Evolutionary conservation across 1,140 invertebrate species (phyloP), one percentile per base, ranked within the genome.

Genomic region (Drosophila sp.): DNA sequence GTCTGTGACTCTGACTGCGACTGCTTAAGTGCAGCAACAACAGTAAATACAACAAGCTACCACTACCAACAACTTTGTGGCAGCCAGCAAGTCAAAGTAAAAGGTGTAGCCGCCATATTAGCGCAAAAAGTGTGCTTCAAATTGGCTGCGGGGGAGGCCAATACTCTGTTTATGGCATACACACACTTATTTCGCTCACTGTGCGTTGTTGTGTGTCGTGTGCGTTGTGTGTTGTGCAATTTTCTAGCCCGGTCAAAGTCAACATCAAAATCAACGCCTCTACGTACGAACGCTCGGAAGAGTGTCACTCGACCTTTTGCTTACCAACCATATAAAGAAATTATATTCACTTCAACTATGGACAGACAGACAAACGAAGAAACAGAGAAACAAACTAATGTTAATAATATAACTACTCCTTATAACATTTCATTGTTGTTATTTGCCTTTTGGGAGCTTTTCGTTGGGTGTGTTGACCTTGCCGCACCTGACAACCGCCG

Each of bases 231-330:
- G 25, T 86, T 87, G 66, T 69, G 71, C 78, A 86, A 87, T 81
- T 53, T 53, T 34, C 32, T 53, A 38, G 32, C 32, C 63, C 82
- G 81, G 82, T 87, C 81, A 86, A 86, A 87, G 82, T 86, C 81
- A 86, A 86, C 77, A 84, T 41, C 27, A 54, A 75, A 51, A 66
- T 65, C 76, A 62, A 76, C 65, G 43, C 16, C 50, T 65, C 36
- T 51, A 46, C n/a, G 71, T 45, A 72, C 54, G 43, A 70, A 73
- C 41, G 81, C 57, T 76, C 74, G 66, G 29, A 78, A 82, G 82
- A 86, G 81, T 86, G 81, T 86, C 81, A 86, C 82, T 86, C 82
- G 81, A 86, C 81, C 81, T 86, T 83, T 84, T 74, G 72, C 72
- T 34, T 63, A 51, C 53, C 53, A 21, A 56, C 29, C 72, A 76